These are phyloP conservation scores for Corydoras sp. DNA, from an alignment of 2,113 vertebrate species.

Conservation along the genomic window DNA sequence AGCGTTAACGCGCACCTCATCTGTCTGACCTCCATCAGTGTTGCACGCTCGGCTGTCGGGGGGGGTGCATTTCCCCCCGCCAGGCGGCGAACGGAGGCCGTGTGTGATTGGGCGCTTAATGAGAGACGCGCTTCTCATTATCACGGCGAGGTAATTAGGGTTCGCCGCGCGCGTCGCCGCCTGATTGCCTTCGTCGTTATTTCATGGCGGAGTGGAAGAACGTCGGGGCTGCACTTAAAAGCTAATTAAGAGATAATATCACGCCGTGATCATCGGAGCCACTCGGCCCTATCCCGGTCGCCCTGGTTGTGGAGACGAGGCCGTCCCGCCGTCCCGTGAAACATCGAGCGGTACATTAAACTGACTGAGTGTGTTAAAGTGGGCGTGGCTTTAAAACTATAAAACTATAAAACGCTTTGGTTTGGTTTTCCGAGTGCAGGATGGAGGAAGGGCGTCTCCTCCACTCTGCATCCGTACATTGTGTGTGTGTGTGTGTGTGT, in stretches of 20 bases:
- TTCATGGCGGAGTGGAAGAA: constrained; percentile 60
- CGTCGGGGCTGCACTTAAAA: constrained; percentile 61
- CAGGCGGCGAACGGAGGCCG: constrained; percentile 41
- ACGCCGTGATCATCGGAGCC: constrained; percentile 50
- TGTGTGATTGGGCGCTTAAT: constrained; percentile 49
- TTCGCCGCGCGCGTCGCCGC: constrained; percentile 44
- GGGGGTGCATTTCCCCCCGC: too few species aligned
- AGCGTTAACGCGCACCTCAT: too few species aligned
- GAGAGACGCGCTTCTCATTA: constrained; percentile 55
- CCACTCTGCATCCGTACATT: not conserved
- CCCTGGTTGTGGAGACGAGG: too few species aligned
- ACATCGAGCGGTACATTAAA: too few species aligned
- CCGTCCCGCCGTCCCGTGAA: too few species aligned
- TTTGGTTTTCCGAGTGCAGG: not conserved
- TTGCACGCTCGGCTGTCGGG: too few species aligned
- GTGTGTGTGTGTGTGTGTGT: constrained; percentile 4
- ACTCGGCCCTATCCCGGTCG: constrained; percentile 20
- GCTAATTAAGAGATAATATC: constrained; percentile 75
- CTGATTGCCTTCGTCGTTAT: constrained; percentile 68
- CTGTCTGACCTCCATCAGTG: too few species aligned
- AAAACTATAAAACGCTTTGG: not conserved
- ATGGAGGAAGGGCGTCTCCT: not conserved
- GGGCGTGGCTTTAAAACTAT: too few species aligned
- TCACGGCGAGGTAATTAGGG: constrained; percentile 69
- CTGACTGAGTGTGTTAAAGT: too few species aligned